Conservation (phyloP, 2,797 vertebrate species). For the Neopelma chrysocephalum region DNA sequence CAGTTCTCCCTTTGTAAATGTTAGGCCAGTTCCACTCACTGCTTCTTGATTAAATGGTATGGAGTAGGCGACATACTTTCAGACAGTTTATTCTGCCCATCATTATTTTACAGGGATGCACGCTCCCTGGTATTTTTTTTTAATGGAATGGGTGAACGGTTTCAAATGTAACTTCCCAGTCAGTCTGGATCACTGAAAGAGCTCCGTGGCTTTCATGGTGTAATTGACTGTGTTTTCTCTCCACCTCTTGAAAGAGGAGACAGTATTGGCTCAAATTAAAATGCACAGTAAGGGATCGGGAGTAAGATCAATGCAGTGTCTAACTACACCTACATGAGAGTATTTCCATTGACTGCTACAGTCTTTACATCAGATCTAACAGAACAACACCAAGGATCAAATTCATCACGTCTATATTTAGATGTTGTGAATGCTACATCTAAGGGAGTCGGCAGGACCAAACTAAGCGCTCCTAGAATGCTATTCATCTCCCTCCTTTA, state of each 20-base stretch:
- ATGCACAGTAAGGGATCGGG: neutral
- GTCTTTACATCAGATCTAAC: slow-evolving; percentile 35
- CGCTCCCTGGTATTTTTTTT: slow-evolving; percentile 15
- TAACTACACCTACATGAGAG: slow-evolving; percentile 23
- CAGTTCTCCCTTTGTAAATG: slow-evolving; percentile 75
- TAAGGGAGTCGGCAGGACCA: neutral
- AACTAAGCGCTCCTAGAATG: neutral
- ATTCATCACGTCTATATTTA: slow-evolving; percentile 32
- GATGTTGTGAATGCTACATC: neutral
- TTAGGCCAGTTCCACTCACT: slow-evolving; percentile 57
- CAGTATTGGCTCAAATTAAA: slow-evolving; percentile 18
- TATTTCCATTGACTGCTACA: slow-evolving; percentile 12
- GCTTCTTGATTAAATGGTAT: slow-evolving; percentile 63
- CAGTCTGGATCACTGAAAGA: slow-evolving; percentile 31
- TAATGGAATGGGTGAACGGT: slow-evolving; percentile 44
- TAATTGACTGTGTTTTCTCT: slow-evolving; percentile 42
- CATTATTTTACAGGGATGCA: slow-evolving; percentile 61
- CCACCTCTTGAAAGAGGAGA: slow-evolving; percentile 42
- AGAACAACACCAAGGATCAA: slow-evolving; percentile 28
- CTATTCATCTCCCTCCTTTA: slow-evolving; percentile 20
- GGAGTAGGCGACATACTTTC: slow-evolving; percentile 16
- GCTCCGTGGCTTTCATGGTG: slow-evolving; percentile 20
- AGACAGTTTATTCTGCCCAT: slow-evolving; percentile 65
- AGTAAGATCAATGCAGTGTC: slow-evolving; percentile 40
- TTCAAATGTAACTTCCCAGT: slow-evolving; percentile 58